These are phyloP conservation scores for Drosophila bunnanda DNA, from an alignment of 2,888 invertebrate species.

Conservation along the genomic window DNA sequence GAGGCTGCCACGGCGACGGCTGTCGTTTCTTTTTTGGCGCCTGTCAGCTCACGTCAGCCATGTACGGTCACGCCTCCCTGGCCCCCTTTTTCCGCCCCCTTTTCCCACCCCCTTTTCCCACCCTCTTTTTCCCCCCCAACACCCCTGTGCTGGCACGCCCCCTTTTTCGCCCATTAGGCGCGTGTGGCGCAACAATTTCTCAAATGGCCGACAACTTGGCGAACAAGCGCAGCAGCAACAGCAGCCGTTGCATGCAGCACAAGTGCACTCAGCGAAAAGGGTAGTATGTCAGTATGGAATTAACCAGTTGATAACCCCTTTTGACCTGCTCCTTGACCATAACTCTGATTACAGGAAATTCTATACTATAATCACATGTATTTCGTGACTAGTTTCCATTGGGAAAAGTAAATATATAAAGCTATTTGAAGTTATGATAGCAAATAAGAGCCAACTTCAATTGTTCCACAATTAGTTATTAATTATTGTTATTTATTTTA, in stretches of 20 bases:
- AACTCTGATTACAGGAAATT: not conserved
- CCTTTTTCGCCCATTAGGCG: constrained; percentile 33
- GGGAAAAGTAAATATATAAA: not conserved
- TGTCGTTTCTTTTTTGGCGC: constrained; percentile 45
- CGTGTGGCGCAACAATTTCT: constrained; percentile 40
- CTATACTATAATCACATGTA: not conserved
- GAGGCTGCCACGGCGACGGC: constrained; percentile 35
- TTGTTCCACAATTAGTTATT: no score
- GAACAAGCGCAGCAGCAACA: constrained; percentile 18
- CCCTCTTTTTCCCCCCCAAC: not conserved
- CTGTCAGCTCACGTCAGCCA: constrained; percentile 46
- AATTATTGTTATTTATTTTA: no score
- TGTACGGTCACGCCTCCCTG: constrained; percentile 2
- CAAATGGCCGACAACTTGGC: constrained; percentile 49
- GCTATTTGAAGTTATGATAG: not conserved
- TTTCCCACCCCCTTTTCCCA: no score
- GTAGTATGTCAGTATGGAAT: not conserved
- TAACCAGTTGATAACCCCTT: no score
- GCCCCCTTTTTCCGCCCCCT: not conserved
- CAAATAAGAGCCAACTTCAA: no score
- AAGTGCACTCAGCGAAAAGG: constrained; percentile 1
- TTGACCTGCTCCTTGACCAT: not conserved
- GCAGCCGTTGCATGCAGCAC: constrained; percentile 25
- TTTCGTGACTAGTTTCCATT: not conserved
- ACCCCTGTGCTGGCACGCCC: constrained; percentile 7